These are phyloP conservation scores for Philonicus albiceps DNA, from an alignment of 2,888 invertebrate species.

Conservation along the genomic window DNA sequence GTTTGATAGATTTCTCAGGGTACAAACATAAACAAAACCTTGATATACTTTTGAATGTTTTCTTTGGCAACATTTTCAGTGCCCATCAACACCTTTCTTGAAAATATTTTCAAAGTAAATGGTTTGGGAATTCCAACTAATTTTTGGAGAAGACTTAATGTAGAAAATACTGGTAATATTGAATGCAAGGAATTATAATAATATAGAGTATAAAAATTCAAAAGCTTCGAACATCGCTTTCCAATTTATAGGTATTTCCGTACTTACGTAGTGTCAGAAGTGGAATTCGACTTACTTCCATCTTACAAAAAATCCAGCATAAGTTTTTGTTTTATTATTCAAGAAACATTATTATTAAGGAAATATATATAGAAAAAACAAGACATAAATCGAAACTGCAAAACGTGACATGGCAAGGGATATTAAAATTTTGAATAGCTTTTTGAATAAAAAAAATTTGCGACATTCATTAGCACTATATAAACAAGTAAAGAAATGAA, in stretches of 20 bases:
- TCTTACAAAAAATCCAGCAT: not conserved
- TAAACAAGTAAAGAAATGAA: not conserved
- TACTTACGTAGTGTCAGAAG: not conserved
- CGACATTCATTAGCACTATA: slow-evolving; percentile 2
- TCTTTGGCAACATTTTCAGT: not conserved
- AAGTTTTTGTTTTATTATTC: not conserved
- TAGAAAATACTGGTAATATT: too few species aligned
- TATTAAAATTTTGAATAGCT: not conserved
- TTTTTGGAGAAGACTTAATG: not conserved
- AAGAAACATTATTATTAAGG: too few species aligned
- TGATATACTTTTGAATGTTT: not conserved
- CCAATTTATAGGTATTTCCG: not conserved
- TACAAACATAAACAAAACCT: not conserved
- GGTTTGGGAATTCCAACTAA: not conserved
- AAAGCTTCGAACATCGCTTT: too few species aligned
- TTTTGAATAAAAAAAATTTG: not conserved
- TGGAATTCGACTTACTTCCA: not conserved
- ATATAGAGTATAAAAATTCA: too few species aligned
- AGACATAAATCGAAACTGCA: not conserved
- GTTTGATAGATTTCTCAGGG: not conserved
- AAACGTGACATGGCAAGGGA: not conserved
- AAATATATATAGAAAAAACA: not conserved
- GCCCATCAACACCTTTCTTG: not conserved
- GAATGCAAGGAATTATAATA: too few species aligned
- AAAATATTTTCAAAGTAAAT: not conserved